Evolutionary conservation across 2,797 vertebrate species (phyloP).

Genomic region (Linurgus olivaceus): DNA sequence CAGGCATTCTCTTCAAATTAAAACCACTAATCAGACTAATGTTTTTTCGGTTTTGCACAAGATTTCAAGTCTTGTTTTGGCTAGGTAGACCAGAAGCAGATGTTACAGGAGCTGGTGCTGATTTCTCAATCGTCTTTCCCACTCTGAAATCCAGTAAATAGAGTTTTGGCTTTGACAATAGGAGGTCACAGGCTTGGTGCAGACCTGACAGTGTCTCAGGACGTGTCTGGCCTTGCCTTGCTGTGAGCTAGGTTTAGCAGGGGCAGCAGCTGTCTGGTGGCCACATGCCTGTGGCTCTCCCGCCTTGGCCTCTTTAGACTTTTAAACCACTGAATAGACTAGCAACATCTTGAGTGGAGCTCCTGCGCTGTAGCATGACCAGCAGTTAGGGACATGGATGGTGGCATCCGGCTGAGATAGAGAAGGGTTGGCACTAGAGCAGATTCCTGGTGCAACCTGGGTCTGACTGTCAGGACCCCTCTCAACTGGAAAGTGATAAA

Average conservation of each 20-base stretch:
- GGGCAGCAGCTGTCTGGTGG: not conserved
- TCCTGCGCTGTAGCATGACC: not conserved
- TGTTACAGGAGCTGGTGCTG: not conserved
- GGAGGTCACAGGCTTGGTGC: not conserved
- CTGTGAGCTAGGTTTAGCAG: accelerated
- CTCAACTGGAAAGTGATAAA: not conserved
- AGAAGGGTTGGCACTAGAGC: not conserved
- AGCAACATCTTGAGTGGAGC: not conserved
- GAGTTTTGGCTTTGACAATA: not conserved
- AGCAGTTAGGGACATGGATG: not conserved
- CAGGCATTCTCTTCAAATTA: not conserved
- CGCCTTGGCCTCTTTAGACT: not conserved
- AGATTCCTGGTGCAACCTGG: not conserved
- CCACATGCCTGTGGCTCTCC: not conserved
- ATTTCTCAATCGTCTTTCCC: not conserved
- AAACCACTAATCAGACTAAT: not conserved
- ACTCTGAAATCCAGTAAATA: not conserved
- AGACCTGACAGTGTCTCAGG: not conserved
- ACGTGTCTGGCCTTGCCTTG: not conserved
- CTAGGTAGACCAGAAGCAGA: not conserved
- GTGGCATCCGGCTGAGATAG: not conserved
- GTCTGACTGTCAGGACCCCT: not conserved
- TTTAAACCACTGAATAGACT: not conserved
- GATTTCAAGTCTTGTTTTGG: not conserved
- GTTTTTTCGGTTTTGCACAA: not conserved